These are phyloP conservation scores for Trichogramma evanescens DNA, from an alignment of 2,888 invertebrate species.

Conservation along the genomic window DNA sequence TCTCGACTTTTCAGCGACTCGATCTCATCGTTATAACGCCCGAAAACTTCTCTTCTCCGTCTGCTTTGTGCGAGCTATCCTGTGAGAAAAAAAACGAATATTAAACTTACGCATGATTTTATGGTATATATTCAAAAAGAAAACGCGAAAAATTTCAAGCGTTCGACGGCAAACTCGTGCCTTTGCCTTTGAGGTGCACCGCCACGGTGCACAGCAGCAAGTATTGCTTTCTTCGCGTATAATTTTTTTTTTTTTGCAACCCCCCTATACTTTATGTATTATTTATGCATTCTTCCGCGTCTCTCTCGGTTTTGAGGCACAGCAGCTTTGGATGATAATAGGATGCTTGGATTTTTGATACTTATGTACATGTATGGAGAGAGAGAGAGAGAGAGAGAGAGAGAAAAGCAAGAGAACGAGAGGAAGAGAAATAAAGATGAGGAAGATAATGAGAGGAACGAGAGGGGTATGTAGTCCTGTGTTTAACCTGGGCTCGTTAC, in stretches of 20 bases:
- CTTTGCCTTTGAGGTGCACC: not conserved
- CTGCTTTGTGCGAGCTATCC: too few relatives aligned
- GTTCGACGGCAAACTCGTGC: not conserved
- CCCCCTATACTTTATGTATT: slow-evolving; percentile 1
- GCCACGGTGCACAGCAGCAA: not conserved
- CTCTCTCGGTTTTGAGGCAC: not conserved
- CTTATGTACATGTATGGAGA: not conserved
- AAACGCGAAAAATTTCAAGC: not conserved
- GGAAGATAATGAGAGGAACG: not conserved
- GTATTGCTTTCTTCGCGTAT: not conserved
- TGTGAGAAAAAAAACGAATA: too few relatives aligned
- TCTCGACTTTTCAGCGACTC: too few relatives aligned
- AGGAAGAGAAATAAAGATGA: not conserved
- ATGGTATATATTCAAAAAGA: too few relatives aligned
- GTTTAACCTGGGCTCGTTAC: slow-evolving; percentile 39
- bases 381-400: not conserved
- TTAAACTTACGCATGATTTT: too few relatives aligned
- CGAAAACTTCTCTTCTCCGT: too few relatives aligned
- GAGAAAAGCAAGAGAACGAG: not conserved
- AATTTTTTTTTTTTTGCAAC: not conserved
- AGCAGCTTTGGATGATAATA: slow-evolving; percentile 6
- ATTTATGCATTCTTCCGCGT: not conserved
- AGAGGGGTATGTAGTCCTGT: slow-evolving; percentile 16
- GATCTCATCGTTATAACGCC: too few relatives aligned
- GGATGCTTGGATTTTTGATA: slow-evolving; percentile 11